Evolutionary conservation across 2,797 vertebrate genomes (phyloP), one percentile per base, ranked within the genome.

Genomic region (Diplodus puntazzo): DNA sequence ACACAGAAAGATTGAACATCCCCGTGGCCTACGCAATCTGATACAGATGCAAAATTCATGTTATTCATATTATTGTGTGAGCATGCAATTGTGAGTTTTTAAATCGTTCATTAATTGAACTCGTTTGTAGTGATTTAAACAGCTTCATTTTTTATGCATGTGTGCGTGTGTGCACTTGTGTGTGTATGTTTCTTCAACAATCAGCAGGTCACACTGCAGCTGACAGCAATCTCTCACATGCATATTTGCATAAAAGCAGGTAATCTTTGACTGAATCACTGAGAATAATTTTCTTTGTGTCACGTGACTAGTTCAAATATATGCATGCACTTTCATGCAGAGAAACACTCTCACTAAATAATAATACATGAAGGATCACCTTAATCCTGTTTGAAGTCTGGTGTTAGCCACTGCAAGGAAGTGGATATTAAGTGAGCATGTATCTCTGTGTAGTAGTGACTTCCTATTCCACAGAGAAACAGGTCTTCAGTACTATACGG

Each of bases 381-480:
- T 81, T 46, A 39, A 77, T 76, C 58, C 42, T 55, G 63, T 83
- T 50, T 66, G 60, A 79, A 60, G 63, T 23, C 34, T 45, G 59
- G 46, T 71, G 27, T 48, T 53, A 49, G 25, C 43, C 34, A 21
- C 48, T 23, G 54, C 75, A 55, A 67, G 55, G n/a, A 58, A 72
- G 74, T 64, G 21, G 63, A 75, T 73, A 39, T 39, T 39, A 75
- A 69, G 77, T 73, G 83, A 63, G 69, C 68, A 63, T 74, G 69
- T 76, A 72, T 87, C 66, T 80, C 59, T 71, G 57, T 72, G 81
- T 48, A 66, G 75, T 67, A 76, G 81, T 83, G 82, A 89, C 89
- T 90, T 92, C 85, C 83, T 84, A 67, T 75, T 91, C 86, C 84
- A 86, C 84, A 85, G 83, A 90, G 90, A 83, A 90, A 86, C 91